phyloP scores from a whole-genome alignment of 2,888 invertebrate genomes.

The Agonum fuliginosum region DNA sequence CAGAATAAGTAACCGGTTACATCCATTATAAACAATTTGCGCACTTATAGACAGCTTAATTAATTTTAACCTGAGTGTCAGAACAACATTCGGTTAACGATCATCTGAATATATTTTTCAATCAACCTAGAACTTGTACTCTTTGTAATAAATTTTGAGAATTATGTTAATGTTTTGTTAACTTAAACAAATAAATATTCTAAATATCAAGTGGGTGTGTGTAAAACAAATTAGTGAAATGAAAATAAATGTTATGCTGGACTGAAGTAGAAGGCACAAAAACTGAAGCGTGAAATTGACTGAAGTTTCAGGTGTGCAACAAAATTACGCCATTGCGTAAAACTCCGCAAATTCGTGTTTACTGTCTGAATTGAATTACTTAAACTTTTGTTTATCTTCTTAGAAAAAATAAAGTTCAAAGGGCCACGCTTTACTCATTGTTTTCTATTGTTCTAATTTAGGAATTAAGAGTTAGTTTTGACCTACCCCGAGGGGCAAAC shows the following conservation, averaged over 20 bases:
- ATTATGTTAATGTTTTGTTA: not conserved
- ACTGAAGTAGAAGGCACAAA: not conserved
- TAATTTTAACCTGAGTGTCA: too few species aligned
- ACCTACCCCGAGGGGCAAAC: too few species aligned
- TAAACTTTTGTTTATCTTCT: not conserved
- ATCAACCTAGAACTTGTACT: too few species aligned
- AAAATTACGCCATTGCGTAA: conserved; percentile 1
- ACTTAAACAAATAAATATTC: not conserved
- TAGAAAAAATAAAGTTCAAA: not conserved
- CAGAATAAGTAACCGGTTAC: too few species aligned
- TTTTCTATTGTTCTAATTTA: not conserved
- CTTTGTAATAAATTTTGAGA: not conserved
- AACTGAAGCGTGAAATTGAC: conserved; percentile 1
- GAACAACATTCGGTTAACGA: too few species aligned
- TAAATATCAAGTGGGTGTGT: not conserved
- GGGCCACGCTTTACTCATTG: not conserved
- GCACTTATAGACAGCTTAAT: too few species aligned
- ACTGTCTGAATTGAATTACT: not conserved
- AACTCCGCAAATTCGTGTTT: not conserved
- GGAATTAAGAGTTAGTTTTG: not conserved
- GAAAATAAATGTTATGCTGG: not conserved
- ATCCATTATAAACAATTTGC: too few species aligned
- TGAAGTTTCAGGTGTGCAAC: not conserved
- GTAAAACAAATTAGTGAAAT: conserved; percentile 13
- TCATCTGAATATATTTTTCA: too few species aligned